These are phyloP conservation scores for Choristoneura rosaceana DNA, from an alignment of 2,888 invertebrate genomes.

Conservation along the genomic window DNA sequence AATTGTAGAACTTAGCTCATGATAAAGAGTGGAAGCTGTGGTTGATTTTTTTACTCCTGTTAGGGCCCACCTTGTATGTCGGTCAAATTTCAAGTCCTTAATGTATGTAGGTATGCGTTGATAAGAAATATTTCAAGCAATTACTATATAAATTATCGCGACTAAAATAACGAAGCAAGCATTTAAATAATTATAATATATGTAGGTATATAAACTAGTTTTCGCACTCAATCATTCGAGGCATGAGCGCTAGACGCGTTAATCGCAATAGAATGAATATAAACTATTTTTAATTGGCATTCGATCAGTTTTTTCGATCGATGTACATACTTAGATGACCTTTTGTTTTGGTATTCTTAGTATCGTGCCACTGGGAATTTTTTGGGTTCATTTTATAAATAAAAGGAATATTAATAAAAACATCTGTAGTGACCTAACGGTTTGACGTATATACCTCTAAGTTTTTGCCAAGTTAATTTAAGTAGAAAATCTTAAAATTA, in stretches of 20 bases:
- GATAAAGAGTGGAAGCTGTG: too few relatives aligned
- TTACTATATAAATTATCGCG: neutral
- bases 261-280: neutral
- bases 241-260: neutral
- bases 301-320: neutral
- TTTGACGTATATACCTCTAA: too few relatives aligned
- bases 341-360: neutral
- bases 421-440: too few relatives aligned
- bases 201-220: conserved; percentile 8
- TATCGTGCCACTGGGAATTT: neutral
- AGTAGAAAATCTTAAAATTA: too few relatives aligned
- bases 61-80: too few relatives aligned
- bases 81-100: too few relatives aligned
- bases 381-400: too few relatives aligned
- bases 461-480: too few relatives aligned
- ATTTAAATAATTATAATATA: neutral
- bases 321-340: conserved; percentile 8
- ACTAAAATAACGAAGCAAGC: conserved; percentile 1
- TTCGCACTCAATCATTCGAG: conserved; percentile 12
- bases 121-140: neutral
- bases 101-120: neutral
- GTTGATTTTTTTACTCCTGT: too few relatives aligned
- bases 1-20: too few relatives aligned
- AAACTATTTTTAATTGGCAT: neutral
- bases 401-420: too few relatives aligned